Base-by-base conservation (phyloP, 35 echinoderm and acorn worm genomes). In the Apostichopus parvimensis region DNA sequence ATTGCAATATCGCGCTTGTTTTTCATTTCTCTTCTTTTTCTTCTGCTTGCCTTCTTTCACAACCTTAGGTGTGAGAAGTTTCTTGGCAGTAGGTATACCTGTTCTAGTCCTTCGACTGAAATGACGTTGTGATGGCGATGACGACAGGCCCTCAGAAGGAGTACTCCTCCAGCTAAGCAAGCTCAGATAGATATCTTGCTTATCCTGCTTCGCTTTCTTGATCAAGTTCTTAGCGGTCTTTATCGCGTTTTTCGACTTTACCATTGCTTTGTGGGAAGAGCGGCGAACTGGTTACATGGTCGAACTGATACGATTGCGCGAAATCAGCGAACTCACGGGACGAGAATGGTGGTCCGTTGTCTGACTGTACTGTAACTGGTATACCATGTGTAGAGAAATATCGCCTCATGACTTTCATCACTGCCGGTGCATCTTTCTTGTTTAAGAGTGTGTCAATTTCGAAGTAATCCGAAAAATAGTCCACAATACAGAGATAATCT, bases 281-380 rank as follows among this genome's bases (percentile, higher is more conserved):
- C 9, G 95, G 93, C 1, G 90, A 92, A 57, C 76, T 90, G 6
- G 91, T 97, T 8, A 62, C 80, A 13, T 92, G 90, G 1, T 59
- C 53, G 55, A 92, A 75, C 7, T 90, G 79, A 80, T 94, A 94
- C 7, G 87, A 25, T 8, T 86, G 26, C 0, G 75, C 56, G 28
- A 96, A 94, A 13, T 83, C 45, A 13, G 73, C 86, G 54, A 96
- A 96, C 12, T 96, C 89, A 8, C 83, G 6, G 4, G 93, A 96
- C 61, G 83, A 94, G 58, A 92, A 96, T 34, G 93, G 95, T 53
- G 92, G 90, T 21, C 95, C 95, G 77, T 94, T 96, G 77, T 96
- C 95, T 11, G 75, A 55, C 17, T 53, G 12, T 5, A 97, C n/a
- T 1, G 15, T 61, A 13, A 81, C 87, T 58, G 93, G 90, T 34